A percentile compares a stretch with the other conserved stretches of the same genome.
These are phyloP conservation scores for Lasioglossum albipes DNA, from an alignment of 1,140 invertebrate genomes.

Conservation along the genomic window DNA sequence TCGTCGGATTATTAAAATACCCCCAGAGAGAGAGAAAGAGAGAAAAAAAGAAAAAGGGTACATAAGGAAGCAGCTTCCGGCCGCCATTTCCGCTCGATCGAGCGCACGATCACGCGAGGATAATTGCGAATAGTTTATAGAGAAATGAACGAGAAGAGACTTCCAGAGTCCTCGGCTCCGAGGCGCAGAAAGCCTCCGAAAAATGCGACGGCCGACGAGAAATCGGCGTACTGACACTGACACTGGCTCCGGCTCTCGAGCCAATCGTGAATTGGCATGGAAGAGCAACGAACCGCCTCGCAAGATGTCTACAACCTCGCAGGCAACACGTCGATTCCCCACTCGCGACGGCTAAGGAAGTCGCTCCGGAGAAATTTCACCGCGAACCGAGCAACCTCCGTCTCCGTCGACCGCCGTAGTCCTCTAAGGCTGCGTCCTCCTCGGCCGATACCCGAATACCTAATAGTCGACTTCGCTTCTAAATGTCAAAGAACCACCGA, in stretches of 20 bases:
- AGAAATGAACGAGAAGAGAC: background rate
- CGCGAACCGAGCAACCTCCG: constrained; percentile 62
- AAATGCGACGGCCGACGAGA: constrained; percentile 32
- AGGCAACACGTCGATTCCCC: constrained; percentile 42
- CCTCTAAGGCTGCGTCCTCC: constrained; percentile 32
- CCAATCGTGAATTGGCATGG: constrained; percentile 48
- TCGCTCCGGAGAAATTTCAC: constrained; percentile 70
- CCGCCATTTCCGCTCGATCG: constrained; percentile 1
- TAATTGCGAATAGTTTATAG: background rate
- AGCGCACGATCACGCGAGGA: background rate
- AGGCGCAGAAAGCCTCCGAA: background rate
- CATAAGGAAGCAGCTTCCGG: constrained; percentile 3
- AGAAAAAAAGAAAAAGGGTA: too few species aligned
- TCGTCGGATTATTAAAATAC: background rate
- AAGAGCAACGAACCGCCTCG: constrained; percentile 55
- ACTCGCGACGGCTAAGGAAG: constrained; percentile 45
- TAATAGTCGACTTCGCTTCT: constrained; percentile 32
- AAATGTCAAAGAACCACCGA: constrained; percentile 54
- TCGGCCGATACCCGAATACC: constrained; percentile 48
- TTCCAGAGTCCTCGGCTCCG: too few species aligned
- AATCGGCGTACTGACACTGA: constrained; percentile 56
- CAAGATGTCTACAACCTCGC: constrained; percentile 60
- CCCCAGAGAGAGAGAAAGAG: background rate
- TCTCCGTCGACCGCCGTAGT: constrained; percentile 23
- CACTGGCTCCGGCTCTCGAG: constrained; percentile 36